phyloP scores from a whole-genome alignment of 2,888 invertebrate genomes.

The Drosophila gaucha region DNA sequence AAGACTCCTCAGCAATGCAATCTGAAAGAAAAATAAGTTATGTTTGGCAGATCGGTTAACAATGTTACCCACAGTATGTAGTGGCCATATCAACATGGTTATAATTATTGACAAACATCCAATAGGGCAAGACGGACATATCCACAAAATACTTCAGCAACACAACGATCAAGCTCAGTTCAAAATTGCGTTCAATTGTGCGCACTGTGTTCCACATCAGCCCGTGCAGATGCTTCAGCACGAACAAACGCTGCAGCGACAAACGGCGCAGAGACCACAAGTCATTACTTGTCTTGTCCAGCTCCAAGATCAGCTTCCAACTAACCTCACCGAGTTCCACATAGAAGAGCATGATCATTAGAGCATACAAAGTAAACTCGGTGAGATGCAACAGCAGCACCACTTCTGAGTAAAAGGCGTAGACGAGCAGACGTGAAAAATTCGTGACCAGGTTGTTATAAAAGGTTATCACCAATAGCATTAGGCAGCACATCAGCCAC shows the following conservation, averaged over 20 bases:
- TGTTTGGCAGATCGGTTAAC: accelerated
- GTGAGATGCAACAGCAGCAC: slow-evolving; percentile 58
- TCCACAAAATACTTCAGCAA: slow-evolving; percentile 69
- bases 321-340: slow-evolving; percentile 45
- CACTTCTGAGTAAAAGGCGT: slow-evolving; percentile 65
- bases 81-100: background rate
- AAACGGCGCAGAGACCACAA: slow-evolving; percentile 21
- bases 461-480: background rate
- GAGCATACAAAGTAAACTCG: slow-evolving; percentile 62
- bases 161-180: slow-evolving; percentile 57
- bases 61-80: slow-evolving; percentile 45
- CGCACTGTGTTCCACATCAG: slow-evolving; percentile 58
- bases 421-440: slow-evolving; percentile 14
- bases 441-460: slow-evolving; percentile 6
- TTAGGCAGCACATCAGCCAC: background rate
- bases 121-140: slow-evolving; percentile 65
- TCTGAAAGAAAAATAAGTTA: slow-evolving; percentile 34
- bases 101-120: slow-evolving; percentile 51
- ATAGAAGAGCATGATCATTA: slow-evolving; percentile 49
- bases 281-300: slow-evolving; percentile 46
- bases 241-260: slow-evolving; percentile 34
- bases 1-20: slow-evolving; percentile 36
- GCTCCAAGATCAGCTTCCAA: slow-evolving; percentile 22
- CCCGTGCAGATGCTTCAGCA: slow-evolving; percentile 66
- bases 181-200: slow-evolving; percentile 63